A percentile compares a stretch with the other conserved stretches of the same genome.
phyloP scores from a whole-genome alignment of 2,797 vertebrate genomes.

The Novumbra hubbsi region DNA sequence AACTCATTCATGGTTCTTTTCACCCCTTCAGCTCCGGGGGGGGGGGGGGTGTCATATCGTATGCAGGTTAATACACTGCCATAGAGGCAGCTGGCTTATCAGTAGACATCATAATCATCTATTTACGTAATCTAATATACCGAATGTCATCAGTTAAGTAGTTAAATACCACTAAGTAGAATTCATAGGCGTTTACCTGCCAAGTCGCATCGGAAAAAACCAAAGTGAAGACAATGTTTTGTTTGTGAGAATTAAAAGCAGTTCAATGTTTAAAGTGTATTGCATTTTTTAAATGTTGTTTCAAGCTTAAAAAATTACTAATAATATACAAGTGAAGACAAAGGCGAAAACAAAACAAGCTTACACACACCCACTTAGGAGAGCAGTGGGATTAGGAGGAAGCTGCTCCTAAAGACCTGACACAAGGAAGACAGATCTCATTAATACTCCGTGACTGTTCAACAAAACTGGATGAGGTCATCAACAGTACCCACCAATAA shows the following conservation, averaged over 20 bases:
- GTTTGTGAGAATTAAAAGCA: neutral
- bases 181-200: neutral
- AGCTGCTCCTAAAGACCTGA: neutral
- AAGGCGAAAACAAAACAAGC: neutral
- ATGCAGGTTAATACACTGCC: slow-evolving; percentile 23
- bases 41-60: neutral
- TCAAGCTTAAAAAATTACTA: neutral
- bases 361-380: neutral
- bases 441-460: neutral
- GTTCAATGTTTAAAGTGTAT: neutral
- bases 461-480: neutral
- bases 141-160: neutral
- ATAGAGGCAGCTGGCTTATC: slow-evolving; percentile 13
- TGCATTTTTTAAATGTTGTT: neutral
- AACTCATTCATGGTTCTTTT: slow-evolving; percentile 21
- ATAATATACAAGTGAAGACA: neutral
- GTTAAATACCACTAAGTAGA: neutral
- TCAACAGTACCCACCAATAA: neutral
- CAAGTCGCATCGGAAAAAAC: neutral
- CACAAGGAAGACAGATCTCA: neutral
- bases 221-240: neutral
- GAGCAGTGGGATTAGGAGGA: neutral
- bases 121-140: slow-evolving; percentile 17
- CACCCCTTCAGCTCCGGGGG: slow-evolving; percentile 4
- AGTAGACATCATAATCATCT: slow-evolving; percentile 13